Percentiles rank a stretch among this genome's conserved stretches.
phyloP scores from a whole-genome alignment of 2,888 invertebrate genomes.

The Scaptomyza flava region DNA sequence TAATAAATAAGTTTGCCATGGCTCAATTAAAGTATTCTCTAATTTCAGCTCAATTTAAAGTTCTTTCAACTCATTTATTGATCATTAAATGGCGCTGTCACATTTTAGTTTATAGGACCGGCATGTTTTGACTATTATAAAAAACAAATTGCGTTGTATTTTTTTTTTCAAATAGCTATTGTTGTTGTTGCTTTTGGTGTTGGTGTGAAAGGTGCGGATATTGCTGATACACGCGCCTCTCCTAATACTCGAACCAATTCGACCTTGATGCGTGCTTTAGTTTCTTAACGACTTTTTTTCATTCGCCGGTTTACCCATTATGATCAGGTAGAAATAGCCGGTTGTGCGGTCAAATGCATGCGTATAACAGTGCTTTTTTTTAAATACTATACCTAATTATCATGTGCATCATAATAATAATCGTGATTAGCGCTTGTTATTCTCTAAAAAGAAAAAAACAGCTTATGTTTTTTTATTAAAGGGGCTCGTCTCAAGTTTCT shows the following conservation, averaged over 20 bases:
- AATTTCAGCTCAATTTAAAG: not conserved
- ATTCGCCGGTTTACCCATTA: slow-evolving; percentile 53
- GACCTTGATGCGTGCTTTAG: slow-evolving; percentile 63
- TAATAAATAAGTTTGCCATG: no score
- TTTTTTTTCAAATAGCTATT: slow-evolving; percentile 11
- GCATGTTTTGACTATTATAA: not conserved
- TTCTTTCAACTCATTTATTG: slow-evolving; percentile 17
- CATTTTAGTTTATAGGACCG: not conserved
- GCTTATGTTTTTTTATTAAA: slow-evolving; percentile 15
- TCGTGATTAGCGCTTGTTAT: not conserved
- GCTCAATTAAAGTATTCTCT: not conserved
- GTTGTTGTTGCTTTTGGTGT: slow-evolving; percentile 7
- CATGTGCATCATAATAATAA: not conserved
- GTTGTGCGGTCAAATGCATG: slow-evolving; percentile 6
- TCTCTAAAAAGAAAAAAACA: not conserved
- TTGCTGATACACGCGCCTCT: slow-evolving; percentile 53
- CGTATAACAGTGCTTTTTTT: not conserved
- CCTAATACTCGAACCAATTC: slow-evolving; percentile 60
- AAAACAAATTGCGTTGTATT: slow-evolving; percentile 40
- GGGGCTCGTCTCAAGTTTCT: slow-evolving; percentile 60
- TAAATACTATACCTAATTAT: not conserved
- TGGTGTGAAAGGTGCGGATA: slow-evolving; percentile 34
- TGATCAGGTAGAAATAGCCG: slow-evolving; percentile 58
- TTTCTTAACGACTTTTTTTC: slow-evolving; percentile 1
- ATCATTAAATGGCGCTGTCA: not conserved